These are phyloP conservation scores for Brachionus paranguensis DNA, from an alignment of 1,140 invertebrate species.

Conservation along the genomic window DNA sequence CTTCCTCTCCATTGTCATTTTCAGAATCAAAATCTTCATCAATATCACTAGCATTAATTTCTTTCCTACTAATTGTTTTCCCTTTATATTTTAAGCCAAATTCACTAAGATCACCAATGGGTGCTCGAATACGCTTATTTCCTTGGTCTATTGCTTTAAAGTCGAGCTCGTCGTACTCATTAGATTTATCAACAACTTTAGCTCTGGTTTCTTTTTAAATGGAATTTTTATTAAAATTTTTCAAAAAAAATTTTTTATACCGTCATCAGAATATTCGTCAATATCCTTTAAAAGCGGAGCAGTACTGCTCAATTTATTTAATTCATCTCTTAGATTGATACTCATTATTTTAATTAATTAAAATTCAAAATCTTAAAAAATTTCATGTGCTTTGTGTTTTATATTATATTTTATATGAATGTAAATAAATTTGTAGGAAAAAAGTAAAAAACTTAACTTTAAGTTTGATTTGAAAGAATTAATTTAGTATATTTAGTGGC, in stretches of 20 bases:
- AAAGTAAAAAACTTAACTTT: background rate
- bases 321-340: slow-evolving; percentile 27
- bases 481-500: too few species aligned
- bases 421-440: background rate
- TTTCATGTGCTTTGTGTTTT: background rate
- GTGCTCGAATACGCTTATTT: background rate
- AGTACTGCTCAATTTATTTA: slow-evolving; percentile 28
- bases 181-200: slow-evolving; percentile 7
- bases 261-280: slow-evolving; percentile 22
- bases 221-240: background rate
- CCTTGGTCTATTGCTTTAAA: background rate
- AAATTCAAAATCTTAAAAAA: background rate
- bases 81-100: slow-evolving; percentile 15
- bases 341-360: slow-evolving; percentile 2
- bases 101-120: slow-evolving; percentile 32
- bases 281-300: slow-evolving; percentile 19
- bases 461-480: background rate
- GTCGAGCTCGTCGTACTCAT: background rate
- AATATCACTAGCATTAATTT: background rate
- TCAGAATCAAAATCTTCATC: slow-evolving; percentile 1
- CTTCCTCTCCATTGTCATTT: slow-evolving; percentile 6
- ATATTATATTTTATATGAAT: background rate
- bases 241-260: background rate
- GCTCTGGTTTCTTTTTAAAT: slow-evolving; percentile 29
- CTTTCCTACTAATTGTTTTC: background rate